These are phyloP conservation scores for Oedothorax gibbosus DNA, from an alignment of 1,140 invertebrate species.

Conservation along the genomic window DNA sequence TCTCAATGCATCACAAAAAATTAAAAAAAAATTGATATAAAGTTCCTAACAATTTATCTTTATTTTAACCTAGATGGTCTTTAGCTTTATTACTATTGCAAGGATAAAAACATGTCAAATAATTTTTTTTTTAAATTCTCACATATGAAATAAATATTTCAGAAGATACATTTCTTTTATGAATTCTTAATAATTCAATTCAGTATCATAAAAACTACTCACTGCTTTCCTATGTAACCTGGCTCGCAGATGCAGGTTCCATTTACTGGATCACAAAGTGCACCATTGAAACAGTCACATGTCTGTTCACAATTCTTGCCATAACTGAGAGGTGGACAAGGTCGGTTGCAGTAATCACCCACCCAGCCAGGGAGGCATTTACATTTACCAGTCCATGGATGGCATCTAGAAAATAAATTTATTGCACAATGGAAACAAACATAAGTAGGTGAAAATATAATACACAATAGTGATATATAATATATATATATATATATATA, in stretches of 20 bases:
- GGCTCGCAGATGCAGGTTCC: constrained; percentile 73
- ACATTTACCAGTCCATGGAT: constrained; percentile 89
- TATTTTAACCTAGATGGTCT: too few species aligned
- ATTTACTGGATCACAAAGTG: constrained; percentile 86
- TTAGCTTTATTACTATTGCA: too few species aligned
- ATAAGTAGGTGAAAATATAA: too few species aligned
- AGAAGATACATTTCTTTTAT: neutral
- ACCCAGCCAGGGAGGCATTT: constrained; percentile 90
- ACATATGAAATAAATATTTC: neutral
- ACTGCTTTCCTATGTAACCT: constrained; percentile 64
- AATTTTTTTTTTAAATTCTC: too few species aligned
- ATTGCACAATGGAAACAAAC: too few species aligned
- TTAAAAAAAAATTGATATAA: too few species aligned
- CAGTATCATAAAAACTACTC: constrained; percentile 62
- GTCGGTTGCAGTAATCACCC: constrained; percentile 81
- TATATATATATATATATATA: too few species aligned
- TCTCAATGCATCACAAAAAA: too few species aligned
- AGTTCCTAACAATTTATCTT: too few species aligned
- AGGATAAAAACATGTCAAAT: too few species aligned
- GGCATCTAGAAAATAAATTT: constrained; percentile 75
- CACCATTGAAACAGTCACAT: constrained; percentile 88
- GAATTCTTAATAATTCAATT: neutral
- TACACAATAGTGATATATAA: too few species aligned
- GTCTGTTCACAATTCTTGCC: constrained; percentile 82
- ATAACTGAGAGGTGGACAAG: constrained; percentile 84